Base-by-base conservation (phyloP, 2,113 vertebrate species). In the Nothobranchius furzeri region DNA sequence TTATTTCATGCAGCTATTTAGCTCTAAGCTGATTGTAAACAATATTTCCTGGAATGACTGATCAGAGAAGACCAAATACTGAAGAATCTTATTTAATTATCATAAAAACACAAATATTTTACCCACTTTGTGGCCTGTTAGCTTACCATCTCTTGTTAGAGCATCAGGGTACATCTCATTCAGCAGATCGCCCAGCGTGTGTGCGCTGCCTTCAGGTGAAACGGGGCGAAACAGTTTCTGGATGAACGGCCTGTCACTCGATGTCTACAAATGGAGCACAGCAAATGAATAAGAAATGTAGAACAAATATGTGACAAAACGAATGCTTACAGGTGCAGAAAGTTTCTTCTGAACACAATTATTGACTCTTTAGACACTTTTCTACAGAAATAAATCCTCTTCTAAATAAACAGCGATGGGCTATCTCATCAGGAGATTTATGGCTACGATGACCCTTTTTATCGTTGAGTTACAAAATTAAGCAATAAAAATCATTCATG, bases 221-320 rank as follows among this genome's bases (percentile, higher is more conserved):
- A 95, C 49, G 6, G 98, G 97, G 43, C 97, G 96, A 89, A 98
- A 98, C 15, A 95, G 92, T 82, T 96, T 99, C 93, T 99, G 98
- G 88, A 98, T 95, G 90, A 98, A 99, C 58, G 97, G 97, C 54
- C 95, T 90, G 62, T 98, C 95, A 57, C 93, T 95, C 47, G 91
- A 93, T 12, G 95, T 93, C 98, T 99, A 88, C 43, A 81, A 64
- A n/a, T 4, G 69, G 8, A 82, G 47, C 14, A 46, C n/a, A 17
- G 20, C 9, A 72, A 71, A 72, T 49, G 0, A 14, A 15, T 14
- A 59, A 67, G 10, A 4, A 15, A 6, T 37, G 45, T 12, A 17
- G 40, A 0, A 59, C 3, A 75, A 50, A 59, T 4, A 30, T 5
- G 12, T 7, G 7, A 20, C 14, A 56, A 13, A 36, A 13, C 0